Evolutionary conservation across 2,888 invertebrate species (phyloP), one percentile per base, ranked within the genome.

Genomic region (Lucinisca nassula): DNA sequence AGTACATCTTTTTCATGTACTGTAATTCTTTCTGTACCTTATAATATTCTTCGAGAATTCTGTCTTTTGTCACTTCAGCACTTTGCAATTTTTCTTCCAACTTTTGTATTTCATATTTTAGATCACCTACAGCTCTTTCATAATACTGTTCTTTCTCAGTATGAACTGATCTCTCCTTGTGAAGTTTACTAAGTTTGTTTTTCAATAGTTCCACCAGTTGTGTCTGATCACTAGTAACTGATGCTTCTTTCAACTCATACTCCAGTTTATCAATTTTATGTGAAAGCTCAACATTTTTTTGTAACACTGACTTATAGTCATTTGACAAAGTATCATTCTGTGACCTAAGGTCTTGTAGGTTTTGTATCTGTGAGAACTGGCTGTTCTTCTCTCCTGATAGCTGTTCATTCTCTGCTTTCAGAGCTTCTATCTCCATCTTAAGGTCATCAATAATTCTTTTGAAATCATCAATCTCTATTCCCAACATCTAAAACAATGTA

Each of bases 271-370:
- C 85, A 17, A 94, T 78, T 67, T 90, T 89, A 82, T 92, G 93
- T 55, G 92, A 87, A 24, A 93, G 84, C 72, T 95, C 95, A 76
- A 92, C 79, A 79, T 93, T 94, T 79, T 94, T 94, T 82, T 95
- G 94, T 51, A 87, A 91, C 80, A 91, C 90, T 74, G 93, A 92
- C 61, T 90, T 89, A 17, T 95, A 81, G 79, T 94, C 93, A 17
- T 94, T 91, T 0, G 87, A 87, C 24, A 95, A 83, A 24, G 79
- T 77, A 70, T 90, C 84, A 82, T 94, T 94, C 58, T 91, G 84
- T 21, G 74, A 73, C 51, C 87, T 85, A 14, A 92, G 61, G 17
- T 87, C 81, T 77, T 92, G 91, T 17, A 93, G 72, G 32, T 90
- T 86, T 73, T 92, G 90, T 21, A 94, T 58, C 74, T 93, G 91